Evolutionary conservation across 2,888 invertebrate species (phyloP), one percentile per base, ranked within the genome.

Genomic region (Coleophora deauratella): DNA sequence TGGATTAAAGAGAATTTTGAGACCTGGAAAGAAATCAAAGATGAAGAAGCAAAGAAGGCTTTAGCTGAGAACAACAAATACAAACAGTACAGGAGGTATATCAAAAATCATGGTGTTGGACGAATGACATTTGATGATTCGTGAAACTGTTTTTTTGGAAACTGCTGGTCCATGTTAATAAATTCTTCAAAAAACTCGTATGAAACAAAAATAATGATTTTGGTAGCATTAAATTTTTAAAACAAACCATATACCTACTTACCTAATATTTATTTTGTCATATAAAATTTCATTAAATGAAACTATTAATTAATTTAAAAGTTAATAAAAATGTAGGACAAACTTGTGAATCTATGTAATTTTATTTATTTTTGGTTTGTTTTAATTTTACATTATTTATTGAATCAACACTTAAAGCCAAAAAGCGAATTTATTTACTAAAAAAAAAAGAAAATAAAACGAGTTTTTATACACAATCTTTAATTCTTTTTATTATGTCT

Each of bases 51-150:
- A 63, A 95, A 95, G 63, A 91, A 91, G 51, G 91, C 94, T 55
- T 70, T 96, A 63, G 95, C 96, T 0, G 94, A 96, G 58, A 96
- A 91, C 77, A 92, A 93, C 40, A 90, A 91, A 62, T 95, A 96
- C 69, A 97, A 96, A 75, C 92, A 94, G 48, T 96, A 96, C 65
- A 87, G 97, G 46, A 87, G 97, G 43, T 97, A 95, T 70, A 91
- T 97, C 82, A 96, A 95, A 74, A 94, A 93, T 59, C 95, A 96
- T 66, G 96, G 96, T 2, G 91, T 94, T 0, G 93, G 95, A 1
- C 89, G 96, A 62, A 94, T 97, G 87, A 94, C 94, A n/a, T 97
- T 97, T 72, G 95, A 94, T 59, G 94, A 95, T 67, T 93, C 90
- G 41, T 89, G 84, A 86, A 61, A 27, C n/a, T 43, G 12, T 36